Evolutionary conservation across 2,888 invertebrate species (phyloP), one percentile per base, ranked within the genome.

Genomic region (Prosapia bicincta): DNA sequence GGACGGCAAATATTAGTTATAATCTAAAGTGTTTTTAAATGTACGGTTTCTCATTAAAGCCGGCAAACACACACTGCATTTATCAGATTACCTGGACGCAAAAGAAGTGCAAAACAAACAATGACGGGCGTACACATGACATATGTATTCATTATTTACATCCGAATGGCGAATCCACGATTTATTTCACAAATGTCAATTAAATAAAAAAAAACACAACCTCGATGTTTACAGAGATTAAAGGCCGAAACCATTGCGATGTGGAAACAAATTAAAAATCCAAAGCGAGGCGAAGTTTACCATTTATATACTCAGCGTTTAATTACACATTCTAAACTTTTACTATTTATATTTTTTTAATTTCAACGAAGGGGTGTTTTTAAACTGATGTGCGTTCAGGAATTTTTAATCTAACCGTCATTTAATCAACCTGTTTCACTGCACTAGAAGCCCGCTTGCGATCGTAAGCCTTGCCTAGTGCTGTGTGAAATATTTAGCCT

Each of bases 361-460:
- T 54, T 54, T 54, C 54, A 54, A 20, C 54, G 54, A 70, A 43
- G 72, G 66, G 72, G 32, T 32, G 66, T 72, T 72, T 72, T 72
- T 28, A 72, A 72, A 71, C 71, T 74, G 74, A 77, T 71, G 65
- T 75, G 70, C 25, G 25, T 73, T 26, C 43, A 76, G 79, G 79
- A 79, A 78, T 78, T 78, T 79, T 79, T 79, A 79, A 79, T 79
- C 79, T 79, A 79, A 79, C 78, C 78, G 78, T 79, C 79, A 77
- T 79, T 78, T 79, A 79, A 79, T 79, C 79, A 79, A 78, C 78
- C 72, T 78, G 76, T 78, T 77, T 69, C 77, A 83, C 3, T 54
- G 54, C 54, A 54, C 20, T 54, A 54, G 54, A 20, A 54, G 54
- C 54, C 54, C 20, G 54, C n/a, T 2, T 54, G n/a, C 20, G 54